Evolutionary conservation across 2,888 invertebrate species (phyloP).

Genomic region (Xanthostigma xanthostigma): DNA sequence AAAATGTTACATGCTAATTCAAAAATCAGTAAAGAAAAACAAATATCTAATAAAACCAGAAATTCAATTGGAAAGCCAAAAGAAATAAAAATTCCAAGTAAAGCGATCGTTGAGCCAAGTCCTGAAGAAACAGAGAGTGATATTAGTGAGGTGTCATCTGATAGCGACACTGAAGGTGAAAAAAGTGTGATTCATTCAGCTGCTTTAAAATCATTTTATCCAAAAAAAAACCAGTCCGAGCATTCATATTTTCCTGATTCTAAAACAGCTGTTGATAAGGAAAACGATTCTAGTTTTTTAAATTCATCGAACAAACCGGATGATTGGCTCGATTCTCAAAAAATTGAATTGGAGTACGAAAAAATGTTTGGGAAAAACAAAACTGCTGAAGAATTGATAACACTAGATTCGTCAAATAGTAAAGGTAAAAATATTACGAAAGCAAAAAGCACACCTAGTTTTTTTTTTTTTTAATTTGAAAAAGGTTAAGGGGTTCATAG

Average conservation of each 20-base stretch:
- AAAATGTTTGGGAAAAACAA: conserved; percentile 8
- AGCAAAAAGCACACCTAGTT: no score
- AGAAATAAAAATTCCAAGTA: conserved; percentile 29
- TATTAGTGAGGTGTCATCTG: conserved; percentile 10
- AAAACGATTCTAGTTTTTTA: conserved; percentile 1
- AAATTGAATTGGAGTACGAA: conserved; percentile 9
- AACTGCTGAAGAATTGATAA: not conserved
- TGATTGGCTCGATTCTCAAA: not conserved
- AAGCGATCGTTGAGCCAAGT: not conserved
- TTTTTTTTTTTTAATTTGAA: no score
- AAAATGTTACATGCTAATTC: not conserved
- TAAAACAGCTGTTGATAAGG: not conserved
- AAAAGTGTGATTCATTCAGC: conserved; percentile 3
- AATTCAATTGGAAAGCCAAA: conserved; percentile 29
- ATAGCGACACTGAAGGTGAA: conserved; percentile 1
- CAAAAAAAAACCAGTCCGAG: not conserved
- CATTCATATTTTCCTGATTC: conserved; percentile 1
- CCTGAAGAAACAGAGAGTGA: conserved; percentile 19
- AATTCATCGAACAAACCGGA: not conserved
- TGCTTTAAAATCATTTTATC: not conserved
- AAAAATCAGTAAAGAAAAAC: no score
- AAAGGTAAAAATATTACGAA: no score
- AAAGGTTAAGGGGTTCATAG: no score
- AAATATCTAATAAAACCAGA: conserved; percentile 12
- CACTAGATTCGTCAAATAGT: no score